Conservation (phyloP, 2,888 invertebrate species). For the Eupithecia centaureata region DNA sequence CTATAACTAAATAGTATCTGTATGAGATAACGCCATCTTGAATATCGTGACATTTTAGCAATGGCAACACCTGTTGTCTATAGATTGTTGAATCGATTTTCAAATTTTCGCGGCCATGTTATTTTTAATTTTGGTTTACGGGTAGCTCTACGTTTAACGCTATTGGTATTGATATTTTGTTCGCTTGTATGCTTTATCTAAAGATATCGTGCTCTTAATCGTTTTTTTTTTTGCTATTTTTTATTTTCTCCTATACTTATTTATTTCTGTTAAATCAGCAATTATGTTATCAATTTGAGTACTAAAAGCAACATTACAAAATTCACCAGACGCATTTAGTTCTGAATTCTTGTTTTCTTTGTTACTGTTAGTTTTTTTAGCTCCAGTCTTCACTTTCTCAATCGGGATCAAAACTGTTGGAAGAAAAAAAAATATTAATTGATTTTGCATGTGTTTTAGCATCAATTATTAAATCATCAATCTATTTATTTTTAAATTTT, state of each 20-base stretch:
- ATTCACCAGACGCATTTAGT: no score
- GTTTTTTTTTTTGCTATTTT: slow-evolving; percentile 5
- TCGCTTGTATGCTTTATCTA: slow-evolving; percentile 5
- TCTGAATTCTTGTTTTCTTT: background rate
- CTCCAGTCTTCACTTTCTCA: background rate
- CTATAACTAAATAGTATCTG: slow-evolving; percentile 53
- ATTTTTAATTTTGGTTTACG: slow-evolving; percentile 36
- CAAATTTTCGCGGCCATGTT: slow-evolving; percentile 40
- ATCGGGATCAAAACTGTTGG: background rate
- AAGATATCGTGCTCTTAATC: background rate
- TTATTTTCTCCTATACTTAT: slow-evolving; percentile 12
- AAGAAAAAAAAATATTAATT: background rate
- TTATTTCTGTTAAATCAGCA: background rate
- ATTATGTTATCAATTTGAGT: no score
- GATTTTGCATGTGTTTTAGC: background rate
- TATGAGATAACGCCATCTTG: slow-evolving; percentile 59
- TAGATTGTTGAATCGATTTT: slow-evolving; percentile 45
- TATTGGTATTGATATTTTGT: slow-evolving; percentile 19
- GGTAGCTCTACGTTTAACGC: slow-evolving; percentile 38
- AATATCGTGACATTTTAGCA: slow-evolving; percentile 61
- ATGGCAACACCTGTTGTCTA: slow-evolving; percentile 53
- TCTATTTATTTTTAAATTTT: no score
- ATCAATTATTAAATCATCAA: no score
- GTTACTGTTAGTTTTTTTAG: background rate
- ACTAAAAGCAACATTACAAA: no score